Evolutionary conservation across 64 coral and sea anemone species (phyloP).

Genomic region (Anthopleura sola): DNA sequence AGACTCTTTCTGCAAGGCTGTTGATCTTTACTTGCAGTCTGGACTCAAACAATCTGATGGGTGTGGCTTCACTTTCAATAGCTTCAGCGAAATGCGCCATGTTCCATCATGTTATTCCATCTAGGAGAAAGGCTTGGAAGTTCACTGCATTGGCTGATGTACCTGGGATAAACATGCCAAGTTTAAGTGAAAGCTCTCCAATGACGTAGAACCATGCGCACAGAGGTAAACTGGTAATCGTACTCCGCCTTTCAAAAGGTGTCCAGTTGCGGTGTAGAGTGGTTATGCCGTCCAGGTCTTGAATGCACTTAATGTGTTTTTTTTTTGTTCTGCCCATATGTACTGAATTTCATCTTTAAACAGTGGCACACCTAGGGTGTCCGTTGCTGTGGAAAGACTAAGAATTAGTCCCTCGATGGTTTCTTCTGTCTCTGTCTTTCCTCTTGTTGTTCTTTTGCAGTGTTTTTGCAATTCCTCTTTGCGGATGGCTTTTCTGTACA

Average conservation of each 20-base stretch:
- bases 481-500: background rate
- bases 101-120: slow-evolving; percentile 13
- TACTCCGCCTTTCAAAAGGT: slow-evolving; percentile 24
- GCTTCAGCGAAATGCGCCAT: background rate
- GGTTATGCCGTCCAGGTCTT: slow-evolving; percentile 13
- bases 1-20: background rate
- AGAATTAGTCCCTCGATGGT: background rate
- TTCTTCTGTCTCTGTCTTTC: background rate
- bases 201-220: slow-evolving; percentile 32
- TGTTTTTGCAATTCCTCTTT: slow-evolving; percentile 18
- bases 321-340: background rate
- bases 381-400: background rate
- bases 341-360: background rate
- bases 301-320: slow-evolving; percentile 21
- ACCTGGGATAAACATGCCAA: slow-evolving; percentile 30
- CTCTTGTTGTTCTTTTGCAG: slow-evolving; percentile 1
- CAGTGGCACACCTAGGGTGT: background rate
- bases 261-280: slow-evolving; percentile 29
- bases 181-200: slow-evolving; percentile 61
- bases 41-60: background rate
- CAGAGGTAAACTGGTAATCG: slow-evolving; percentile 28
- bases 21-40: background rate
- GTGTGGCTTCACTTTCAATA: background rate
- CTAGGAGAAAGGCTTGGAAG: slow-evolving; percentile 33
- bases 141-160: slow-evolving; percentile 29